Conservation (phyloP, 2,888 invertebrate genomes). For the Drosophila kambysellisi region DNA sequence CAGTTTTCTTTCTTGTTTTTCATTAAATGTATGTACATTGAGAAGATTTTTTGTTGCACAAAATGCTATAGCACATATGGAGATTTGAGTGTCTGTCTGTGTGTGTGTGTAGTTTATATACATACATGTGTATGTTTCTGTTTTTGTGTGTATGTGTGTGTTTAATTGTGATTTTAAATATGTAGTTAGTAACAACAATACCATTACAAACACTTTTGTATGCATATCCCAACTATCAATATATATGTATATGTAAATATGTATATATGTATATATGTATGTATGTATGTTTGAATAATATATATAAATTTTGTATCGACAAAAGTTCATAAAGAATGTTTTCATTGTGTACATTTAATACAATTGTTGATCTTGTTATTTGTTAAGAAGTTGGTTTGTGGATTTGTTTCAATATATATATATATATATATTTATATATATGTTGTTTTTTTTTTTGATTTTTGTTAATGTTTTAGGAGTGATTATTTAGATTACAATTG, state of each 20-base stretch:
- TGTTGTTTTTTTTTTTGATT: conserved; percentile 16
- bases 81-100: conserved; percentile 49
- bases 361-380: conserved; percentile 38
- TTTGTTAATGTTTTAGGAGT: conserved; percentile 45
- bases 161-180: conserved; percentile 23
- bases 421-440: background rate
- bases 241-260: conserved; percentile 42
- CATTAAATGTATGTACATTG: conserved; percentile 48
- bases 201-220: conserved; percentile 31
- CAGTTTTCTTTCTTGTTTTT: conserved; percentile 10
- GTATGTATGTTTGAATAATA: conserved; percentile 44
- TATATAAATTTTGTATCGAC: conserved; percentile 22
- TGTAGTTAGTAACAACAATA: conserved; percentile 30
- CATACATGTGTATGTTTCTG: conserved; percentile 29
- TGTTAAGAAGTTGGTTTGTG: conserved; percentile 22
- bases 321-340: conserved; percentile 34
- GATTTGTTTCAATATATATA: conserved; percentile 2
- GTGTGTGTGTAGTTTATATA: conserved; percentile 13
- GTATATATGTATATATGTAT: conserved; percentile 31
- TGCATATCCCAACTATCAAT: conserved; percentile 14
- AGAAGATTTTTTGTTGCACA: conserved; percentile 52
- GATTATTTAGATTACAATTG: conserved; percentile 62
- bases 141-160: conserved; percentile 27
- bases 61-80: conserved; percentile 75
- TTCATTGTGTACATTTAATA: conserved; percentile 65